phyloP scores from a whole-genome alignment of 2,113 vertebrate genomes.

The Phainopepla nitens region DNA sequence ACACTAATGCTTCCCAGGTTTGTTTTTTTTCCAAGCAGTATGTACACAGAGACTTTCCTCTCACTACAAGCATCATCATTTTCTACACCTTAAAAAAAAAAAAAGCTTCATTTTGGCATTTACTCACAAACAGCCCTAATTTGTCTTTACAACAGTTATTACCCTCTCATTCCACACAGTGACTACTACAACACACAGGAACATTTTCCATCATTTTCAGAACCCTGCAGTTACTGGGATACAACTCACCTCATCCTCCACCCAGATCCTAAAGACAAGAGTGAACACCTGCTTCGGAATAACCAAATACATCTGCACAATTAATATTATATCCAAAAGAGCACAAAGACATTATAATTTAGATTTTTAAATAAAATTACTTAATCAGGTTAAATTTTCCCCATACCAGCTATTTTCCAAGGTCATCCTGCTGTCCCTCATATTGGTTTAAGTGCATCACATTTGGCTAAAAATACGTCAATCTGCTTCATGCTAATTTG shows the following conservation, averaged over 20 bases:
- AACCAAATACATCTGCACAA: background rate
- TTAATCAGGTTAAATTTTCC: background rate
- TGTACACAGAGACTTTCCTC: background rate
- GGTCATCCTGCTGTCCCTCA: background rate
- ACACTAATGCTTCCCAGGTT: background rate
- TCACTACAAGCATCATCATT: background rate
- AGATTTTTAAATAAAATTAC: background rate
- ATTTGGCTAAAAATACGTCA: background rate
- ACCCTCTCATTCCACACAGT: background rate
- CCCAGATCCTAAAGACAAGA: background rate
- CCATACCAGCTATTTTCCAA: background rate
- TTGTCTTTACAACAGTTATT: background rate
- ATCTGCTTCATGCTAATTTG: background rate
- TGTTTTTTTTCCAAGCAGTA: background rate
- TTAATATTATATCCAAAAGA: background rate
- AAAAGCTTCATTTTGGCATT: background rate
- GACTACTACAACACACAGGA: background rate
- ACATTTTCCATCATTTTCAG: background rate
- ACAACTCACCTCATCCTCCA: background rate
- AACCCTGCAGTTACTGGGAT: background rate
- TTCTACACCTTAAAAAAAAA: background rate
- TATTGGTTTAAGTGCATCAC: rapidly evolving
- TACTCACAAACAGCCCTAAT: background rate
- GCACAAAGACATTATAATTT: background rate
- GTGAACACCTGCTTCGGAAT: background rate